Percentiles rank a stretch among this genome's conserved stretches.
Conservation (phyloP, 2,888 invertebrate species). For the Amphimallon solstitiale region DNA sequence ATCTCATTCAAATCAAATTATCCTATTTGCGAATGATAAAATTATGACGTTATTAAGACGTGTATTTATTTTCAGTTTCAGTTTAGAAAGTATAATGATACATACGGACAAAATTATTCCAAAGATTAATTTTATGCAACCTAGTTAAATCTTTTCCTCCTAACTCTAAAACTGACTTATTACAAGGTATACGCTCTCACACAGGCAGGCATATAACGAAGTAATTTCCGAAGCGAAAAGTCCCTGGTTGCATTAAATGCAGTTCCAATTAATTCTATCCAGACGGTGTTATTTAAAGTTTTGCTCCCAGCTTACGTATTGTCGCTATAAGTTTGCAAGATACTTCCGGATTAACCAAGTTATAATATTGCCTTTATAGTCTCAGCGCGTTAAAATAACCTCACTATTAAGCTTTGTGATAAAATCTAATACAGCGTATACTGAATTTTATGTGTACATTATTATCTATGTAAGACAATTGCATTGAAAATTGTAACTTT, state of each 20-base stretch:
- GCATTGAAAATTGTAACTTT: no score
- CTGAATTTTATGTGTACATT: neutral
- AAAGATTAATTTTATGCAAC: no score
- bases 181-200: neutral
- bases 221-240: slow-evolving; percentile 8
- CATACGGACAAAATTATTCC: no score
- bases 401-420: slow-evolving; percentile 6
- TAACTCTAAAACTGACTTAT: neutral
- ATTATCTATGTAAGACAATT: no score
- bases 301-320: slow-evolving; percentile 1
- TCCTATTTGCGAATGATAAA: no score
- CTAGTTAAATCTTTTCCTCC: neutral
- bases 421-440: slow-evolving; percentile 16
- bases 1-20: no score
- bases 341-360: slow-evolving; percentile 27
- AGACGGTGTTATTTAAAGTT: slow-evolving; percentile 17
- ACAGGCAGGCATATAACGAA: neutral
- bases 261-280: slow-evolving; percentile 23
- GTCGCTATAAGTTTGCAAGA: slow-evolving; percentile 6
- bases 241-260: neutral
- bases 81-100: no score
- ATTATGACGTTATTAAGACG: no score
- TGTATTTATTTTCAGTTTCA: no score
- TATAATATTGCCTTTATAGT: slow-evolving; percentile 21
- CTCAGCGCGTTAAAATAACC: neutral